These are phyloP conservation scores for Mirza zaza DNA, from an alignment of 2,113 vertebrate genomes.

Conservation along the genomic window DNA sequence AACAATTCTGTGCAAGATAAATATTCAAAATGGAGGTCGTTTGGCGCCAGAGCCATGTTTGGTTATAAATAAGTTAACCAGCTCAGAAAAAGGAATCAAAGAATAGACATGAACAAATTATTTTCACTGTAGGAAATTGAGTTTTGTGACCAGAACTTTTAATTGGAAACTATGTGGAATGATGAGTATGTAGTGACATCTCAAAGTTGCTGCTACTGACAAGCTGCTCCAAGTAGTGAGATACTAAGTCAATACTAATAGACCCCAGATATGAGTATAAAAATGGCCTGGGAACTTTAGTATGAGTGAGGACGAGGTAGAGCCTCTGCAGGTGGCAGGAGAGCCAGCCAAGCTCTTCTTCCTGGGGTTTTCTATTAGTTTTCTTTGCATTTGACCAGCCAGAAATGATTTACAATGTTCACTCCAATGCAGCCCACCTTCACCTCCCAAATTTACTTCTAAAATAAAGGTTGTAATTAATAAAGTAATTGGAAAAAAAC, in stretches of 20 bases:
- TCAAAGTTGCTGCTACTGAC: not conserved
- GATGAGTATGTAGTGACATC: not conserved
- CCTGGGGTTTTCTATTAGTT: not conserved
- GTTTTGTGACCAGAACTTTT: not conserved
- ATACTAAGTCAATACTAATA: not conserved
- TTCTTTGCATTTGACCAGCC: not conserved
- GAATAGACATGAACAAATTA: not conserved
- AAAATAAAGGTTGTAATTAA: not conserved
- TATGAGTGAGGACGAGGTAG: not conserved
- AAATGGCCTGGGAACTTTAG: not conserved
- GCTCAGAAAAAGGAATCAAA: not conserved
- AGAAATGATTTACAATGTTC: not conserved
- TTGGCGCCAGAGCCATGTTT: not conserved
- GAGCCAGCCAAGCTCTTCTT: not conserved
- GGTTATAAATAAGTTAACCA: not conserved
- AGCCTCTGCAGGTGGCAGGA: fast-evolving
- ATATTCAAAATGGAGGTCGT: not conserved
- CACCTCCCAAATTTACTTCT: not conserved
- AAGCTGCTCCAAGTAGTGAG: not conserved
- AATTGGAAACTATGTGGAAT: not conserved
- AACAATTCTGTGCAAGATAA: not conserved
- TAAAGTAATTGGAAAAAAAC: not conserved
- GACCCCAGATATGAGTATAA: not conserved
- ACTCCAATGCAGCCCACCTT: not conserved
- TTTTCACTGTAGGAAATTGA: not conserved